Conservation (phyloP, 2,797 vertebrate species). For the Esox masquinongy region DNA sequence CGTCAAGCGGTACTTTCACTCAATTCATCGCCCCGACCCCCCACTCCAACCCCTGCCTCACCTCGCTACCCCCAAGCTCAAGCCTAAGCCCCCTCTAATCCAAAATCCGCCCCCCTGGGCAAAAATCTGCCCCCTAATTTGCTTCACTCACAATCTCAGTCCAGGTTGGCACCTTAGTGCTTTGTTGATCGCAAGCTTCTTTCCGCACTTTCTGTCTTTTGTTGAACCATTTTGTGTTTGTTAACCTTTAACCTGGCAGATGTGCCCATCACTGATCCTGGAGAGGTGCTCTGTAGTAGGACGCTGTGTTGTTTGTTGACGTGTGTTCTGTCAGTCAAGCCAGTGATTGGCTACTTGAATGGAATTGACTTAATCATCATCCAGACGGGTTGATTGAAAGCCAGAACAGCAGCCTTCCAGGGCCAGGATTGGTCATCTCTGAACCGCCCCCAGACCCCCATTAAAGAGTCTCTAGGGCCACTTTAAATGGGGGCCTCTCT, state of each 20-base stretch:
- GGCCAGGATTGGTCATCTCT: conserved; percentile 59
- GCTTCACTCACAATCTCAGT: conserved; percentile 44
- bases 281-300: conserved; percentile 18
- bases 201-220: background rate
- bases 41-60: conserved; percentile 22
- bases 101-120: conserved; percentile 38
- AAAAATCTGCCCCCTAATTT: conserved; percentile 23
- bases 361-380: conserved; percentile 22
- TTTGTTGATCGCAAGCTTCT: conserved; percentile 32
- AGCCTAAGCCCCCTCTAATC: background rate
- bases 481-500: conserved; percentile 38
- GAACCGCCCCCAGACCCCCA: conserved; percentile 28
- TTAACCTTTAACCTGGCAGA: background rate
- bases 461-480: conserved; percentile 48
- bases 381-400: conserved; percentile 12
- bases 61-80: conserved; percentile 32
- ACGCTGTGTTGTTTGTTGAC: conserved; percentile 19
- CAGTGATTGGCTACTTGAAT: conserved; percentile 29
- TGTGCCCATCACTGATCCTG: conserved; percentile 58
- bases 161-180: conserved; percentile 29
- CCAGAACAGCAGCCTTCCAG: conserved; percentile 28
- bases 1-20: conserved; percentile 82
- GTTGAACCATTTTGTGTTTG: background rate
- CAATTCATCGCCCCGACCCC: conserved; percentile 63
- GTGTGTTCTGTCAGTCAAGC: conserved; percentile 11